These are phyloP conservation scores for Plumapathes pennacea DNA, from an alignment of 92 coral and sea anemone species.

Conservation along the genomic window DNA sequence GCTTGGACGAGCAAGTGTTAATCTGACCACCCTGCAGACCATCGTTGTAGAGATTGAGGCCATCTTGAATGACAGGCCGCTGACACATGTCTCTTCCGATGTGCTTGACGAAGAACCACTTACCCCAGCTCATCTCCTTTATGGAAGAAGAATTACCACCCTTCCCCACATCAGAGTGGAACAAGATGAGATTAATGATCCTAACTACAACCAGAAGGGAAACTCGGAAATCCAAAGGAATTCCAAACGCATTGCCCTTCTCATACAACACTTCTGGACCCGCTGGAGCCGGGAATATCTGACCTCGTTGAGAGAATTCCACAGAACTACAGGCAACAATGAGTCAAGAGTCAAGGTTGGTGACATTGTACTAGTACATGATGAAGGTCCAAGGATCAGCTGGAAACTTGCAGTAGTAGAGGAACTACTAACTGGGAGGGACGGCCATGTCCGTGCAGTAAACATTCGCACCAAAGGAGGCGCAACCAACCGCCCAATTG, in stretches of 20 bases:
- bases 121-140: constrained; percentile 53
- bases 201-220: constrained; percentile 11
- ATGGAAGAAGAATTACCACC: constrained; percentile 45
- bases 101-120: too few relatives aligned
- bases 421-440: constrained; percentile 35
- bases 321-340: constrained; percentile 29
- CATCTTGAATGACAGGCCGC: constrained; percentile 11
- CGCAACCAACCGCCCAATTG: constrained; percentile 39
- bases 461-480: constrained; percentile 47
- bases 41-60: constrained; percentile 10
- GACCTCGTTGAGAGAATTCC: constrained; percentile 49
- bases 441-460: constrained; percentile 50
- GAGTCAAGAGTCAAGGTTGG: constrained; percentile 18
- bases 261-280: too few relatives aligned
- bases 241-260: constrained; percentile 8
- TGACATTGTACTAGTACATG: constrained; percentile 46
- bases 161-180: constrained; percentile 30
- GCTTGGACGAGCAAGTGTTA: constrained; percentile 11
- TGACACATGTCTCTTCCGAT: too few relatives aligned
- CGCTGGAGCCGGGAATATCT: constrained; percentile 55
- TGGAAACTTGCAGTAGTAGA: constrained; percentile 55
- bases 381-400: constrained; percentile 27
- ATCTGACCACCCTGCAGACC: neutral
- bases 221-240: constrained; percentile 6
- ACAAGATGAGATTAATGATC: constrained; percentile 25